A percentile compares a stretch with the other conserved stretches of the same genome.
Evolutionary conservation across 2,113 vertebrate species (phyloP).

Genomic region (Pleuronectes platessa): DNA sequence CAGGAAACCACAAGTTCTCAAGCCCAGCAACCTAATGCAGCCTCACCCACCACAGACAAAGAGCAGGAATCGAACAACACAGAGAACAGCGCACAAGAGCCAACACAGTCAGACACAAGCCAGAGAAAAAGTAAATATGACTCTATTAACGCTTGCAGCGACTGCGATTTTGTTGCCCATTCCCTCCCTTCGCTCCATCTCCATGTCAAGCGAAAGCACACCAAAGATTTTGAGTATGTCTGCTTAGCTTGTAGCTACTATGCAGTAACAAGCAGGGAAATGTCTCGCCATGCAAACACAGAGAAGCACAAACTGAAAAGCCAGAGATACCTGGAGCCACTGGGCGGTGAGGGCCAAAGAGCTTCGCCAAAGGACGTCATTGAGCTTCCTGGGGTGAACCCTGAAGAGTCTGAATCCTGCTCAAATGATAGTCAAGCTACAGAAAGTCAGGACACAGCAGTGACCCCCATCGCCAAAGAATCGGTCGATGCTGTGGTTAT

Average conservation of each 20-base stretch:
- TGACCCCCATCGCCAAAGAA: not conserved
- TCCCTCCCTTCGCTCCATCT: conserved; percentile 89
- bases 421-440: conserved; percentile 15
- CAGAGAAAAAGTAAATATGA: conserved; percentile 70
- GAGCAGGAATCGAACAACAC: conserved; percentile 53
- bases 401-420: conserved; percentile 42
- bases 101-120: conserved; percentile 45
- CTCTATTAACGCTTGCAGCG: conserved; percentile 80
- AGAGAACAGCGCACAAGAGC: conserved; percentile 37
- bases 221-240: conserved; percentile 92
- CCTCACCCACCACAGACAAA: not conserved
- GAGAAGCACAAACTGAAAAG: conserved; percentile 94
- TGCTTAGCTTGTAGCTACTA: conserved; percentile 97
- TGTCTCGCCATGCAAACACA: conserved; percentile 91
- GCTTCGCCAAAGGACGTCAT: conserved; percentile 8
- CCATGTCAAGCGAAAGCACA: conserved; percentile 93
- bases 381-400: conserved; percentile 22
- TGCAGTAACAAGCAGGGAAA: conserved; percentile 91
- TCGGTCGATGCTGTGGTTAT: conserved; percentile 16
- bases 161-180: conserved; percentile 90
- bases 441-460: conserved; percentile 19
- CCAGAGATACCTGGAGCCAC: conserved; percentile 79
- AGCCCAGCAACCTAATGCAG: conserved; percentile 34
- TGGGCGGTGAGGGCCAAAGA: conserved; percentile 33
- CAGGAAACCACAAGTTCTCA: conserved; percentile 32